A percentile compares a stretch with the other conserved stretches of the same genome.
Conservation (phyloP, 1,140 invertebrate species). For the Popillia japonica region DNA sequence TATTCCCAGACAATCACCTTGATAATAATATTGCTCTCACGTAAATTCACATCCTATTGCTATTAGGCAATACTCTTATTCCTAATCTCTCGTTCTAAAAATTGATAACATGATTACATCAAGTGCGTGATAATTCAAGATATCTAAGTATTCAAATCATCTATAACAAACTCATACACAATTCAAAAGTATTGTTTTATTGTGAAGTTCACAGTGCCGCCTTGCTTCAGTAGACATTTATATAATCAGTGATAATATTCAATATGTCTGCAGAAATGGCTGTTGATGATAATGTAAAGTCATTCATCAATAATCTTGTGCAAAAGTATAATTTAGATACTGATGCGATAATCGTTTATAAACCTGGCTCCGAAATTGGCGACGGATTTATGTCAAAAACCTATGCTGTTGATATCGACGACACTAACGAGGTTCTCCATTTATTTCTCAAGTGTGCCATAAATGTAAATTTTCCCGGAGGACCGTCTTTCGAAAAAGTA, state of each 20-base stretch:
- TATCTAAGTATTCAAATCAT: no score
- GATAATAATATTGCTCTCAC: no score
- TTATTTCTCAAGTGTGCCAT: conserved; percentile 17
- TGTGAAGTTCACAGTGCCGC: no score
- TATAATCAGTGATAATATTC: no score
- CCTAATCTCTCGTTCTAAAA: no score
- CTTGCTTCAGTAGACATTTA: no score
- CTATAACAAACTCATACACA: no score
- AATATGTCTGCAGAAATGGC: conserved; percentile 6
- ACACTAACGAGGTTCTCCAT: neutral
- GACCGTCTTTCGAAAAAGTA: neutral
- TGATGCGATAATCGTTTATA: neutral
- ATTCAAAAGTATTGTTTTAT: no score
- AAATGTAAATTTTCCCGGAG: neutral
- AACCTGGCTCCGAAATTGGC: neutral
- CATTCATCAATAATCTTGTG: neutral
- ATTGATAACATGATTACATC: neutral
- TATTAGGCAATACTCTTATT: no score
- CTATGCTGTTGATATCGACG: neutral
- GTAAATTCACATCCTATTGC: no score
- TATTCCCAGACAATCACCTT: no score
- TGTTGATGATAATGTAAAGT: neutral
- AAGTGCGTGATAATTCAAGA: neutral
- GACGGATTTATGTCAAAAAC: conserved; percentile 38
- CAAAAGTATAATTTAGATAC: neutral